A percentile compares a stretch with the other conserved stretches of the same genome.
Evolutionary conservation across 2,797 vertebrate species (phyloP).

Genomic region (Nannoperca australis): DNA sequence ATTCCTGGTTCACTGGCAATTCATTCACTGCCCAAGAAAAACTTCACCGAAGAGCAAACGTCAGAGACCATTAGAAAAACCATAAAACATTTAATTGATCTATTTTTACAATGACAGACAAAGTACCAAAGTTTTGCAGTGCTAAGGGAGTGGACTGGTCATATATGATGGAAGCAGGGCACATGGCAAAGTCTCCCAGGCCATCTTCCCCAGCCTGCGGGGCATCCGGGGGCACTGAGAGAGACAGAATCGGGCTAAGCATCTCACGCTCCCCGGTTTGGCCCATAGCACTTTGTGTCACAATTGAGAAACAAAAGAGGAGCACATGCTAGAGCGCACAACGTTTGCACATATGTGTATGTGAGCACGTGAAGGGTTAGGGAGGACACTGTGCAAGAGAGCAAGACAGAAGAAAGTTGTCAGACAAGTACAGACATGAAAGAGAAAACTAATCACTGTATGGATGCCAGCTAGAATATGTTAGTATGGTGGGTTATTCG

Average conservation of each 20-base stretch:
- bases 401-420: conserved; percentile 16
- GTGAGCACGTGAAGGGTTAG: conserved; percentile 20
- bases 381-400: conserved; percentile 17
- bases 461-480: conserved; percentile 10
- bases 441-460: neutral
- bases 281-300: conserved; percentile 83
- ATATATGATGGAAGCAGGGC: conserved; percentile 59
- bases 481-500: neutral
- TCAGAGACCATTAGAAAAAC: conserved; percentile 11
- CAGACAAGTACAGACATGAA: neutral
- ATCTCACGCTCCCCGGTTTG: conserved; percentile 70
- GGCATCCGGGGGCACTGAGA: conserved; percentile 73
- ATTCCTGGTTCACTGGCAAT: conserved; percentile 36
- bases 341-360: conserved; percentile 48
- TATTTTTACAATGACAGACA: conserved; percentile 7
- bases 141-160: conserved; percentile 32
- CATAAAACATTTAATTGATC: conserved; percentile 15
- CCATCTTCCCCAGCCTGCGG: conserved; percentile 66
- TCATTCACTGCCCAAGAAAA: conserved; percentile 35
- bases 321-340: conserved; percentile 77
- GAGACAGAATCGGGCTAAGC: conserved; percentile 81
- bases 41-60: conserved; percentile 38
- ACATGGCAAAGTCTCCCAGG: conserved; percentile 70
- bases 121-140: neutral
- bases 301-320: conserved; percentile 75